A percentile compares a stretch with the other conserved stretches of the same genome.
Conservation (phyloP, 1,140 invertebrate genomes). For the Ips nitidus region DNA sequence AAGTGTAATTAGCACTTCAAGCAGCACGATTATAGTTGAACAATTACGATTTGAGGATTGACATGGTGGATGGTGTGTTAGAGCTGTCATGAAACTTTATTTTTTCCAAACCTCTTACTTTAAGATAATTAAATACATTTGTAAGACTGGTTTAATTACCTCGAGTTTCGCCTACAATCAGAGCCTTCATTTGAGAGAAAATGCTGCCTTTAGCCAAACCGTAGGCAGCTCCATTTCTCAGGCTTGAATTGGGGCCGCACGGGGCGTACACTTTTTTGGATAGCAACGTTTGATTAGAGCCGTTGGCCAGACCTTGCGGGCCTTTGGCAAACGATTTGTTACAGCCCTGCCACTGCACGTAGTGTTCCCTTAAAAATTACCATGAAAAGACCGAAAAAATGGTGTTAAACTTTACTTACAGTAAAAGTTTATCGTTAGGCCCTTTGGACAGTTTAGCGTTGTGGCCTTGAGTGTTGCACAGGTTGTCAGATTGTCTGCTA, state of each 20-base stretch:
- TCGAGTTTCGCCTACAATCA: slow-evolving; percentile 9
- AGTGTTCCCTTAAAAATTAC: slow-evolving; percentile 60
- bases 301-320: slow-evolving; percentile 55
- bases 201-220: slow-evolving; percentile 70
- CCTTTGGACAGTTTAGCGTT: slow-evolving; percentile 64
- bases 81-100: no score
- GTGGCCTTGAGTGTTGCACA: slow-evolving; percentile 60
- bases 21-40: no score
- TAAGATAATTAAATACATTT: no score
- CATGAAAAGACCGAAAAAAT: neutral
- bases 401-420: slow-evolving; percentile 57
- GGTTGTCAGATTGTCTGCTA: slow-evolving; percentile 54
- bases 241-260: slow-evolving; percentile 61
- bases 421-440: slow-evolving; percentile 64
- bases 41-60: no score
- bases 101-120: no score
- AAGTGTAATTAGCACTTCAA: no score
- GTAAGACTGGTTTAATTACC: no score
- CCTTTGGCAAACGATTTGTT: slow-evolving; percentile 57
- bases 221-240: slow-evolving; percentile 64
- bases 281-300: slow-evolving; percentile 57
- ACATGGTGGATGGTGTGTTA: no score
- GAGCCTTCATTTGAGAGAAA: slow-evolving; percentile 59
- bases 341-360: slow-evolving; percentile 70
- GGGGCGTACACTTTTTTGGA: slow-evolving; percentile 54